These are phyloP conservation scores for Sipha flava DNA, from an alignment of 1,140 invertebrate genomes.

Conservation along the genomic window DNA sequence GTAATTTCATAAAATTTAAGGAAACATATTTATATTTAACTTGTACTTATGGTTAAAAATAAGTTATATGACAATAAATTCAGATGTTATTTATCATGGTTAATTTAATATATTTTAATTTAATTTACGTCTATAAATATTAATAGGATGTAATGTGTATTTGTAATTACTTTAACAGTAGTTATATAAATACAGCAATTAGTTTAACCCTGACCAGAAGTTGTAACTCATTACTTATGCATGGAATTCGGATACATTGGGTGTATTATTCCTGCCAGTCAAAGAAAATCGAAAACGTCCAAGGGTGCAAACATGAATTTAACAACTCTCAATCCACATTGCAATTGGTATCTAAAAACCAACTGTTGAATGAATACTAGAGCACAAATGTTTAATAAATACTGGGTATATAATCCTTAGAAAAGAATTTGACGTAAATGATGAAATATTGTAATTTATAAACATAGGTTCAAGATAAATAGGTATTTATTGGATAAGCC, in stretches of 20 bases:
- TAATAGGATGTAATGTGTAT: no score
- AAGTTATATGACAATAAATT: no score
- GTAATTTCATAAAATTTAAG: no score
- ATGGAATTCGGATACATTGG: not conserved
- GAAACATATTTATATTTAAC: no score
- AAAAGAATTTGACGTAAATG: not conserved
- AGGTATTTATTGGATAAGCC: no score
- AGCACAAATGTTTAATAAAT: not conserved
- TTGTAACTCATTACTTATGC: slow-evolving; percentile 1
- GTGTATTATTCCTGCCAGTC: not conserved
- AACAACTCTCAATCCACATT: not conserved
- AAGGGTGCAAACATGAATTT: not conserved
- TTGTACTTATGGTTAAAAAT: no score
- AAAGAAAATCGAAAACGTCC: slow-evolving; percentile 9
- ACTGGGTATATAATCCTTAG: not conserved
- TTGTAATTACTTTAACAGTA: not conserved
- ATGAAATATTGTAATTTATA: not conserved
- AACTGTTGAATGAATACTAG: not conserved
- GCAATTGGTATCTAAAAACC: not conserved
- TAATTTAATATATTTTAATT: no score
- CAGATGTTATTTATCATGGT: no score
- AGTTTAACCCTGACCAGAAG: not conserved
- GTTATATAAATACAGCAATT: not conserved
- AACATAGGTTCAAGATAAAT: no score
- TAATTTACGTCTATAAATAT: no score